Base-by-base conservation (phyloP, 2,113 vertebrate genomes). In the Macquaria australasica region DNA sequence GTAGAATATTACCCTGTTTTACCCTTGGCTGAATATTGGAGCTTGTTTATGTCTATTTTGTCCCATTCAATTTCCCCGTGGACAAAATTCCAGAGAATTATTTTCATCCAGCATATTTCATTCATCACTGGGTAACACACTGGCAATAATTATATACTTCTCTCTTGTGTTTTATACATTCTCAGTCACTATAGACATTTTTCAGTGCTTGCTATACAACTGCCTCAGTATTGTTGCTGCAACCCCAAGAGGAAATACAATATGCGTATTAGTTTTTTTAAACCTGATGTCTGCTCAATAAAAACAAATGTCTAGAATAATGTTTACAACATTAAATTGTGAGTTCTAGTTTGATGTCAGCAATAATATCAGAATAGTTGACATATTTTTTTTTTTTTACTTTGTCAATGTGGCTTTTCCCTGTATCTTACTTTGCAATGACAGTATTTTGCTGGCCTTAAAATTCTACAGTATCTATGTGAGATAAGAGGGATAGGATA, bases 11-110 rank as follows among this genome's bases (percentile, higher is more conserved):
- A 62, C 20, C 2, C n/a, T 9, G 31, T 73, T 88, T 82, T 43
- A 62, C 28, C 64, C 69, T 56, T 70, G 45, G 63, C 41, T 72
- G 50, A 45, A 50, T 73, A 11, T 8, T 56, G 18, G 15, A 63
- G 41, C 60, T 62, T 20, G n/a, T 18, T 79, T 80, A 5, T 72
- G 37, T 82, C 45, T 73, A 37, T 4, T 77, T 75, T 79, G 21
- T 39, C 23, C 23, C 31, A 64, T 79, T 87, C 3, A 69, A 21
- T 43, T 79, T 74, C 60, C 53, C 25, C 6, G 25, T 50, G 28
- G 70, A 78, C 9, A 74, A 48, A 55, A 69, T 39, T 58, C 64
- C 10, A 37, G 59, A 76, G n/a, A 73, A 58, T 77, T 50, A 56
- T 69, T 78, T 70, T 31, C 12, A 74, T 71, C 37, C 5, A 34